phyloP scores from a whole-genome alignment of 2,113 vertebrate species.

The Cololabis saira region DNA sequence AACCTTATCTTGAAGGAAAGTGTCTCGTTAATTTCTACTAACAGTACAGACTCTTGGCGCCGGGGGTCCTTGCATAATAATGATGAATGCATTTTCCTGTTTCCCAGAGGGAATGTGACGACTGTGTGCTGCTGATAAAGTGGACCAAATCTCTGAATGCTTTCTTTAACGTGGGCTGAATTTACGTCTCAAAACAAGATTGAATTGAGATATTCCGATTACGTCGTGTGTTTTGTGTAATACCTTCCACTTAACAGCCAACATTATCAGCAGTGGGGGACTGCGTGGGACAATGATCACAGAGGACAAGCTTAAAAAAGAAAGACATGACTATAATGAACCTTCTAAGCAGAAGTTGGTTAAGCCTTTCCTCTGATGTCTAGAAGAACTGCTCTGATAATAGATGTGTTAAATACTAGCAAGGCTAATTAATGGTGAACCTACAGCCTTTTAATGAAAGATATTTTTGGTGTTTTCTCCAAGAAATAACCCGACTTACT shows the following conservation, averaged over 20 bases:
- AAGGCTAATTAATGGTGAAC: too few species aligned
- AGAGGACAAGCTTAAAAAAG: background rate
- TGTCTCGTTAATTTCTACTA: slow-evolving; percentile 74
- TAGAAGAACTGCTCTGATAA: background rate
- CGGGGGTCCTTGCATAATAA: slow-evolving; percentile 67
- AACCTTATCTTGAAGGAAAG: slow-evolving; percentile 67
- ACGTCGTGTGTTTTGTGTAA: background rate
- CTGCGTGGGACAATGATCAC: background rate
- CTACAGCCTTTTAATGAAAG: too few species aligned
- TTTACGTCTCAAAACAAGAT: background rate
- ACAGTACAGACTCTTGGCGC: slow-evolving; percentile 43
- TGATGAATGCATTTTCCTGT: slow-evolving; percentile 65
- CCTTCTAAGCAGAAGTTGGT: background rate
- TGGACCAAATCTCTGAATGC: slow-evolving; percentile 48
- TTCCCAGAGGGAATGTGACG: slow-evolving; percentile 55
- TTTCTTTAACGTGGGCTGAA: slow-evolving; percentile 34
- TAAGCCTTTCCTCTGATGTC: background rate
- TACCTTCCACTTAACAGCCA: too few species aligned
- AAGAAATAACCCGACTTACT: too few species aligned
- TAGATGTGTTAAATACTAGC: too few species aligned
- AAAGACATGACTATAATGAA: background rate
- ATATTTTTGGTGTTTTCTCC: too few species aligned
- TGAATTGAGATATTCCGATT: slow-evolving; percentile 1
- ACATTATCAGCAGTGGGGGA: background rate
- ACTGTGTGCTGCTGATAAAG: slow-evolving; percentile 39